Base-by-base conservation (phyloP, 1,140 invertebrate species). In the Heliconius melpomene region DNA sequence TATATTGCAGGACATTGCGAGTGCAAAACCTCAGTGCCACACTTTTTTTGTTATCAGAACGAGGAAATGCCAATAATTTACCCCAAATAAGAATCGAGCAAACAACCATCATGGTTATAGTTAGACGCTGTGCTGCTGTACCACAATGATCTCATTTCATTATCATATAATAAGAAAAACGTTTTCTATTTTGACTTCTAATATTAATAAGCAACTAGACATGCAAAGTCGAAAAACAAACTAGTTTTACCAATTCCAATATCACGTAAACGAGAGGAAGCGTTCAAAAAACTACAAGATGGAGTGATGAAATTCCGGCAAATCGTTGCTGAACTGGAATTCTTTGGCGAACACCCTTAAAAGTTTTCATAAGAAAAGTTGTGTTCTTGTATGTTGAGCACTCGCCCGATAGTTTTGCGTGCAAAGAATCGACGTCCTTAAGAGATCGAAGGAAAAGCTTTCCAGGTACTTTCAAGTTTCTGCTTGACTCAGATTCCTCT, bases 331-430 rank as follows among this genome's bases (percentile, higher is more conserved):
- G 57, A 84, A 87, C 82, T 80, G 78, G 81, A 86, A 86, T 89
- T 89, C 86, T 85, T 88, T 83, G 76, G 74, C 77, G 80, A 78
- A 82, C 86, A 87, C 82, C 84, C 84, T 84, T 85, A 85, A 85
- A 89, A 87, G 85, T 89, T 90, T 88, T 89, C 87, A 90, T 88
- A 88, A 85, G 87, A 80, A 88, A 90, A 88, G 85, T 90, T 88
- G 60, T 77, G 76, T 77, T 77, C 82, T 72, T 83, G 81, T 85
- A 84, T 81, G 82, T 85, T 84, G 80, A 85, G 83, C 84, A 74
- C 85, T 77, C 75, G 80, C 72, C 74, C 78, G 84, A 87, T 86
- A 84, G 85, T 84, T 84, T 78, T 82, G 78, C 82, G 80, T 84
- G 79, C 78, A 80, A 82, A 81, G 79, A 82, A 75, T 82, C 77